Evolutionary conservation across 1,140 invertebrate genomes (phyloP), one percentile per base, ranked within the genome.

Genomic region (Aphidius gifuensis): DNA sequence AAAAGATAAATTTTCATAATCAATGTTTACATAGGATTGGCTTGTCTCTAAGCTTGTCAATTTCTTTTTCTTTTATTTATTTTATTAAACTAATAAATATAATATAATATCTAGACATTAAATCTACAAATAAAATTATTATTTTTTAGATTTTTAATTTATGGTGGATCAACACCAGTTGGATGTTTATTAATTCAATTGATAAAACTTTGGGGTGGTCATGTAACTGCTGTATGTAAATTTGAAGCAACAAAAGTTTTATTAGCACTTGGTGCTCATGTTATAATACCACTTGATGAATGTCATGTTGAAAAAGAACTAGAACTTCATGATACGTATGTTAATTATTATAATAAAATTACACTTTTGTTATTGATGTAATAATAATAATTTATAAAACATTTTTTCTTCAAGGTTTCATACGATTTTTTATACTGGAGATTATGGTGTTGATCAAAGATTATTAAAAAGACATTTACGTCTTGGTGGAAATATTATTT

Each of bases 181-280:
- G 90, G 90, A 39, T 88, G 88, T 69, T 84, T 91, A 67, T 82
- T 90, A 46, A 85, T 88, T 53, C 90, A 92, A 77, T 73, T 92
- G 46, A 77, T 88, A 47, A 86, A 86, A 66, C 74, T 86, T 9
- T 91, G 88, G 87, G 87, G 87, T 40, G 86, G 84, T 43, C 67
- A 83, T 57, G 81, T 88, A 7, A 83, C 85, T 8, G 80, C 83
- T 3, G 82, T 84, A 11, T 86, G 86, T 65, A 81, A 75, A 69
- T 66, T 75, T 42, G 75, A 84, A 50, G 83, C 83, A 8, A 68
- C 80, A 7, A 80, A 81, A 32, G 76, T 87, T 11, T 82, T 82
- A 60, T 79, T 79, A 70, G 84, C 84, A 49, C 70, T 88, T 8
- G 85, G 85, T 32, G 84, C 83, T 9, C 78, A 84, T 48, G 81